A percentile compares a stretch with the other conserved stretches of the same genome.
Evolutionary conservation across 2,888 invertebrate species (phyloP).

Genomic region (Ormyrus nitidulus): DNA sequence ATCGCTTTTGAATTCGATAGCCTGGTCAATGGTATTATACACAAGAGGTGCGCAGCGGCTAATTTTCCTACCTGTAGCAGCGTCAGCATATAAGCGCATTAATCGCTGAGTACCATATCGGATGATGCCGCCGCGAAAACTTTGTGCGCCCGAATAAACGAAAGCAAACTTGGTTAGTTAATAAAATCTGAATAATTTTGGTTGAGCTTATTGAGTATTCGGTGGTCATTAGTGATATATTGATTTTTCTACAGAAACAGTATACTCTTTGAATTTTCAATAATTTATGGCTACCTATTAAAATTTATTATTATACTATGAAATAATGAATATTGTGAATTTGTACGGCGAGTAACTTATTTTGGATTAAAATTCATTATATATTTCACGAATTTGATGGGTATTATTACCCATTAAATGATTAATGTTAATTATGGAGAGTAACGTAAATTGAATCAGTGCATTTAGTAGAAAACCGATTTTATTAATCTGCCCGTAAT

Average conservation of each 20-base stretch:
- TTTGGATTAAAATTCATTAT: no score
- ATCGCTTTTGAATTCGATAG: slow-evolving; percentile 33
- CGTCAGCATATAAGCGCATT: slow-evolving; percentile 29
- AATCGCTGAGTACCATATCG: slow-evolving; percentile 10
- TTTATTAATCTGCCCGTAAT: not conserved
- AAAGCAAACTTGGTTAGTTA: slow-evolving; percentile 9
- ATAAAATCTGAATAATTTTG: not conserved
- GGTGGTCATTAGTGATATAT: not conserved
- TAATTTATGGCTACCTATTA: no score
- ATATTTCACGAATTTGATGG: no score
- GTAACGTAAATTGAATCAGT: no score
- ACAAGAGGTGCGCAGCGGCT: not conserved
- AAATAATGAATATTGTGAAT: no score
- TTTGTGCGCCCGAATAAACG: not conserved
- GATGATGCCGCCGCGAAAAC: not conserved
- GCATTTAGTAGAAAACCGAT: no score
- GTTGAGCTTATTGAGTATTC: not conserved
- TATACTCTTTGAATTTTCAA: no score
- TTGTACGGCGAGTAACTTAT: no score
- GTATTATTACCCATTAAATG: no score
- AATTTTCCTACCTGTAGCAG: slow-evolving; percentile 28
- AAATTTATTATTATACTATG: no score
- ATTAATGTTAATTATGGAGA: no score
- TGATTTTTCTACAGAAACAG: no score
- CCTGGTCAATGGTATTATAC: slow-evolving; percentile 20